phyloP scores from a whole-genome alignment of 2,888 invertebrate genomes.

The Melanargia galathea region DNA sequence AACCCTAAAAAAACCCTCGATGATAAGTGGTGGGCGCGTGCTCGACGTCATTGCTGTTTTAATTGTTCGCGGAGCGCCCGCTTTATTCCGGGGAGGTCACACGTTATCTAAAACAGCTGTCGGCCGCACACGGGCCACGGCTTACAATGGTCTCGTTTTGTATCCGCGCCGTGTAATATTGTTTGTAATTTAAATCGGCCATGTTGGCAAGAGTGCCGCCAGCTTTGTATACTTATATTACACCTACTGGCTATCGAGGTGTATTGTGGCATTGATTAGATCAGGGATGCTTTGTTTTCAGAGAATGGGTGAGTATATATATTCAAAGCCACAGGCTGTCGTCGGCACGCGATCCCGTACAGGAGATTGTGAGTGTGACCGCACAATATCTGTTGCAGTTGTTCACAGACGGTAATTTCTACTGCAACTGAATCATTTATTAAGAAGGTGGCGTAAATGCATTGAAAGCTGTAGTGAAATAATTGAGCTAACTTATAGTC shows the following conservation, averaged over 20 bases:
- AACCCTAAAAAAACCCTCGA: too few species aligned
- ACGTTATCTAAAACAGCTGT: slow-evolving; percentile 80
- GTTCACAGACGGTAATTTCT: neutral
- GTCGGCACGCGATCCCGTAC: slow-evolving; percentile 60
- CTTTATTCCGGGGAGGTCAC: slow-evolving; percentile 74
- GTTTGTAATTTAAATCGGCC: slow-evolving; percentile 78
- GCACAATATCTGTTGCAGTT: slow-evolving; percentile 45
- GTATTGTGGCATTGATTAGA: slow-evolving; percentile 80
- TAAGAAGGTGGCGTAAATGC: slow-evolving; percentile 15
- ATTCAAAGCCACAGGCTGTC: slow-evolving; percentile 60
- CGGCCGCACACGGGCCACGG: slow-evolving; percentile 67
- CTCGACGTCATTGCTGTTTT: slow-evolving; percentile 56
- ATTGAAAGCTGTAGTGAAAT: too few species aligned
- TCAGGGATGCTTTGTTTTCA: slow-evolving; percentile 73
- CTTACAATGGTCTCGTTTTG: slow-evolving; percentile 75
- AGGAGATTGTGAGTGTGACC: slow-evolving; percentile 48
- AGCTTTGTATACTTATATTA: slow-evolving; percentile 72
- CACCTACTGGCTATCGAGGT: slow-evolving; percentile 65
- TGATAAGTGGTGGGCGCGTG: slow-evolving; percentile 46
- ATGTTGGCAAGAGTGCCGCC: slow-evolving; percentile 56
- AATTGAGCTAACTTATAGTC: too few species aligned
- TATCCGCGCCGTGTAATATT: slow-evolving; percentile 72
- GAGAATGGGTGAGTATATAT: slow-evolving; percentile 60
- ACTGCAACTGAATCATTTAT: slow-evolving; percentile 38
- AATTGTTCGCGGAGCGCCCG: slow-evolving; percentile 62